Base-by-base conservation (phyloP, 1,140 invertebrate genomes). In the Anagrus nilaparvatae region DNA sequence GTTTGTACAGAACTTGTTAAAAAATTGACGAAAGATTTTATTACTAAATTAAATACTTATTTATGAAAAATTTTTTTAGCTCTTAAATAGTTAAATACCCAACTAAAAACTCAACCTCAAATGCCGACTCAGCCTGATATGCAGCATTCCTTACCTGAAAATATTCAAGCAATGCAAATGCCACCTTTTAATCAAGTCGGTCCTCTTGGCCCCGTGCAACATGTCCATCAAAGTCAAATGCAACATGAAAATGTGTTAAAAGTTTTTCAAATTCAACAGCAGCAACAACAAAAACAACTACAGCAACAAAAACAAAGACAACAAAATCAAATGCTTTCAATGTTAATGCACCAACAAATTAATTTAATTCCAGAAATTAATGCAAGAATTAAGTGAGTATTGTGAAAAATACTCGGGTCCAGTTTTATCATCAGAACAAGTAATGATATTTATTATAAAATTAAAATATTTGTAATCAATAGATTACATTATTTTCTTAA, bases 161-260 rank as follows among this genome's bases (percentile, higher is more conserved):
- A 2, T 3, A 14, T 45, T 1, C 58, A 63, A 48, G 9, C 55
- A 19, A 48, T 55, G 24, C 61, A 62, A 44, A 19, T 47, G 32
- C 41, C 52, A 4, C 51, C 40, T 12, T 67, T 58, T 29, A 66
- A 61, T 54, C 63, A 65, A 4, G 51, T 62, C 31, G 63, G 66
- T 28, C 61, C 60, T 2, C 48, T 68, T 32, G 65, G 65, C 10
- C 62, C 61, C 13, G 50, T 60, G 16, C 68, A 69, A 40, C 63
- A 67, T 47, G 55, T 58, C 5, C 65, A 67, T 51, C 68, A 69
- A 23, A 61, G 61, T 35, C 68, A 70, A 39, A 61, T 73, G 58
- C 69, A 71, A 36, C 69, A 71, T 32, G 71, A 71, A 43, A 61
- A 71, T 45, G 49, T 73, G 14, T 61, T 72, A 58, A 72, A 71